Percentiles rank a stretch among this genome's conserved stretches.
phyloP scores from a whole-genome alignment of 2,888 invertebrate species.

The Nemotelus pantherinus region DNA sequence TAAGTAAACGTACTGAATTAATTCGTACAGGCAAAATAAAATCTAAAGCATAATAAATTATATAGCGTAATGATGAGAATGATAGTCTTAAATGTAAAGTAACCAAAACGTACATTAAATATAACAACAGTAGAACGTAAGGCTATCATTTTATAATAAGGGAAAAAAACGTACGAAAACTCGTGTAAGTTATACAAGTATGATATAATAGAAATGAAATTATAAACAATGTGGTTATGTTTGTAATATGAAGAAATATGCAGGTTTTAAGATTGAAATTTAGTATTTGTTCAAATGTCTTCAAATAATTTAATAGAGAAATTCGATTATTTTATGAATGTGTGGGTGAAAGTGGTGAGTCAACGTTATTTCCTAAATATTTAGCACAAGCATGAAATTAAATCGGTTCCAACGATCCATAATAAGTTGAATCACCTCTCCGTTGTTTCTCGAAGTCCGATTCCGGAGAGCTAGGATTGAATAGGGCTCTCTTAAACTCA shows the following conservation, averaged over 20 bases:
- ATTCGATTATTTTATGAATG: no score
- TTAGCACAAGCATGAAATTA: neutral
- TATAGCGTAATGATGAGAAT: slow-evolving; percentile 6
- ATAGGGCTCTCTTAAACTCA: no score
- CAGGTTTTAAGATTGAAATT: slow-evolving; percentile 1
- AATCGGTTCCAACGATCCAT: neutral
- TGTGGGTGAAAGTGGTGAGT: neutral
- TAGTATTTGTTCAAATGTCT: slow-evolving; percentile 2
- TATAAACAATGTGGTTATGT: slow-evolving; percentile 22
- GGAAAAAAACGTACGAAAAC: neutral
- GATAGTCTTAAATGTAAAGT: slow-evolving; percentile 6
- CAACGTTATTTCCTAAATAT: neutral
- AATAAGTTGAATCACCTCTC: neutral
- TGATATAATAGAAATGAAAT: neutral
- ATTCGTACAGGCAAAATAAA: slow-evolving; percentile 7
- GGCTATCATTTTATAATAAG: slow-evolving; percentile 29
- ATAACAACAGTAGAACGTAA: slow-evolving; percentile 13
- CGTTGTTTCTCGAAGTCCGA: neutral
- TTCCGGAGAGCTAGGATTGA: no score
- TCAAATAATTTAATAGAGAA: neutral
- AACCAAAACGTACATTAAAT: slow-evolving; percentile 3
- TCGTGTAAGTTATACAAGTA: neutral
- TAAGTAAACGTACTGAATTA: slow-evolving; percentile 6
- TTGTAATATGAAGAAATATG: neutral
- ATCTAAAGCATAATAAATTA: neutral